phyloP scores from a whole-genome alignment of 2,113 vertebrate genomes.

The Syrrhaptes paradoxus region DNA sequence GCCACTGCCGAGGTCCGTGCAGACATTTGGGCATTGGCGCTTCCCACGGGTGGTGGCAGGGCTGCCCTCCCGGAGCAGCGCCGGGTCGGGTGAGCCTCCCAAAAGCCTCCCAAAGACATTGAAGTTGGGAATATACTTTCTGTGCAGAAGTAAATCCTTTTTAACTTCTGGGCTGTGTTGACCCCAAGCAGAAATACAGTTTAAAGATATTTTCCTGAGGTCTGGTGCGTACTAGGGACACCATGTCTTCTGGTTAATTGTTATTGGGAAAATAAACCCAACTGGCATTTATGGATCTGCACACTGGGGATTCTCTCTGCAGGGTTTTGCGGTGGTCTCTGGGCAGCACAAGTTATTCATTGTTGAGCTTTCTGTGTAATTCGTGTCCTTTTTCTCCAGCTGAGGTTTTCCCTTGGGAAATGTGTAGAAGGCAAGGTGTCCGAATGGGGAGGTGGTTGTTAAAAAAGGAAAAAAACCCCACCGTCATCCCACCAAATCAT shows the following conservation, averaged over 20 bases:
- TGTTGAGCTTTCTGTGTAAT: not conserved
- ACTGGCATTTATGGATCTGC: not conserved
- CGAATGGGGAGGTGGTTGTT: not conserved
- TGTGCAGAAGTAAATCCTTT: not conserved
- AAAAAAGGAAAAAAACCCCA: not conserved
- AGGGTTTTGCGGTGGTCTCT: not conserved
- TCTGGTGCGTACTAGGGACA: not conserved
- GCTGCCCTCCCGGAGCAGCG: fast-evolving
- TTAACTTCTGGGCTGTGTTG: not conserved
- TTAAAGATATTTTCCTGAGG: not conserved
- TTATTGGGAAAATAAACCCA: not conserved
- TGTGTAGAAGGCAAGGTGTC: not conserved
- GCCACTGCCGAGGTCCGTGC: not conserved
- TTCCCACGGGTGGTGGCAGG: not conserved
- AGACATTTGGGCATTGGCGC: fast-evolving
- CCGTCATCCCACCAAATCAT: not conserved
- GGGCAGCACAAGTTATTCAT: not conserved
- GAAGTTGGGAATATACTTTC: not conserved
- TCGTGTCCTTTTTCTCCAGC: not conserved
- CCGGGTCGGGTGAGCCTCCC: not conserved
- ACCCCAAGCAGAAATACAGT: not conserved
- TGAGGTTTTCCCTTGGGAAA: not conserved
- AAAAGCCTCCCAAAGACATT: not conserved
- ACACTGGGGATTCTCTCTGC: not conserved
- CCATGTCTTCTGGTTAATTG: not conserved